These are phyloP conservation scores for Drosophila kuntzei DNA, from an alignment of 2,888 invertebrate genomes.

Conservation along the genomic window DNA sequence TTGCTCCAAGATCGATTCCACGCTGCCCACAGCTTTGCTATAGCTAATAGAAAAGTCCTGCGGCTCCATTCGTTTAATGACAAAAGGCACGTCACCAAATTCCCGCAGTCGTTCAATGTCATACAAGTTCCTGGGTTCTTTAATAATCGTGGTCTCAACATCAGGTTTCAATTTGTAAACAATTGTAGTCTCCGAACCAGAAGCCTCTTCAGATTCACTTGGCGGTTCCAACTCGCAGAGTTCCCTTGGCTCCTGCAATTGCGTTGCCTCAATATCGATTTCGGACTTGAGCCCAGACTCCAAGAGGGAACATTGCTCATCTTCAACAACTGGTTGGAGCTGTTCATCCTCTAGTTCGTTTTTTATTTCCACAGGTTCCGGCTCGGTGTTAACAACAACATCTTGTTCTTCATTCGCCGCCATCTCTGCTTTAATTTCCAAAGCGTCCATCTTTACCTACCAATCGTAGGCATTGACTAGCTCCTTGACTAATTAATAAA, in stretches of 20 bases:
- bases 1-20: slow-evolving; percentile 42
- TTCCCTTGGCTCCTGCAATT: slow-evolving; percentile 21
- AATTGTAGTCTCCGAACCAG: slow-evolving; percentile 1
- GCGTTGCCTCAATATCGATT: slow-evolving; percentile 23
- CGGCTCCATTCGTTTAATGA: slow-evolving; percentile 59
- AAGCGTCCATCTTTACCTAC: slow-evolving; percentile 41
- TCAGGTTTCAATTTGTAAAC: neutral
- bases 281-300: slow-evolving; percentile 33
- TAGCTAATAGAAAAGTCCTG: slow-evolving; percentile 60
- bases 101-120: slow-evolving; percentile 46
- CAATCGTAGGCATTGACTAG: neutral
- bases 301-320: neutral
- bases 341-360: slow-evolving; percentile 6
- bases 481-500: neutral
- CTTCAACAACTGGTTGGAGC: neutral
- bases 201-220: neutral
- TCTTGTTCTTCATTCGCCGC: neutral
- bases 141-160: neutral
- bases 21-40: slow-evolving; percentile 43
- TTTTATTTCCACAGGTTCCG: slow-evolving; percentile 11
- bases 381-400: neutral
- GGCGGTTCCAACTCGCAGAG: slow-evolving; percentile 32
- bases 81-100: slow-evolving; percentile 64
- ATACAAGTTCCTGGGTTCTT: slow-evolving; percentile 39
- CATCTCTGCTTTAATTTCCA: slow-evolving; percentile 34